A percentile compares a stretch with the other conserved stretches of the same genome.
Evolutionary conservation across 2,113 vertebrate species (phyloP).

Genomic region (Abramis brama): DNA sequence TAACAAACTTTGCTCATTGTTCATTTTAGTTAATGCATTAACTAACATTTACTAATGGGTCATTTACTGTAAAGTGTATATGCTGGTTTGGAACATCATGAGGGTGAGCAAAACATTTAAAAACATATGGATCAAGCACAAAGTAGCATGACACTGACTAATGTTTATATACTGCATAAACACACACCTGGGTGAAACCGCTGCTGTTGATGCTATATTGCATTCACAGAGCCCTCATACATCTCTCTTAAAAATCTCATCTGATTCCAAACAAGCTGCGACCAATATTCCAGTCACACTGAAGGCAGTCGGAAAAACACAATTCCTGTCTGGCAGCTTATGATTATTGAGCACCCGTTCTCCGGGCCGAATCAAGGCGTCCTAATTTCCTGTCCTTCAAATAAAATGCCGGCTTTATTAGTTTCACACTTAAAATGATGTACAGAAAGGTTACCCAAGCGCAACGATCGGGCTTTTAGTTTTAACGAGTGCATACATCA

Average conservation of each 20-base stretch:
- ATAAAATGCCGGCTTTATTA: slow-evolving; percentile 66
- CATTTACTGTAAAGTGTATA: not conserved
- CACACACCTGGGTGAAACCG: not conserved
- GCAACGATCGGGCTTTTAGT: slow-evolving; percentile 66
- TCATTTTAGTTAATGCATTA: not conserved
- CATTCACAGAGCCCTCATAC: not conserved
- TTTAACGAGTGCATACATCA: slow-evolving; percentile 77
- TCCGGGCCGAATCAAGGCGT: slow-evolving; percentile 40
- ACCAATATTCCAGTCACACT: slow-evolving; percentile 72
- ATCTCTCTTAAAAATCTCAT: slow-evolving; percentile 24
- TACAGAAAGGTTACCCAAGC: slow-evolving; percentile 69
- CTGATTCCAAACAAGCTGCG: not conserved
- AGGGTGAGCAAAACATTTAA: no score
- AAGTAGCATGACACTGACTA: not conserved
- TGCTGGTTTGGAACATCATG: not conserved
- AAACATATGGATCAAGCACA: not conserved
- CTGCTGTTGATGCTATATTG: not conserved
- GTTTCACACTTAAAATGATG: slow-evolving; percentile 70
- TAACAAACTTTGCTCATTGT: not conserved
- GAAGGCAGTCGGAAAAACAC: slow-evolving; percentile 56
- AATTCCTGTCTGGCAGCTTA: slow-evolving; percentile 48
- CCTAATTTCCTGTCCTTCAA: slow-evolving; percentile 61
- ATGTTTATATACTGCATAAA: not conserved
- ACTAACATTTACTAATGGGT: not conserved
- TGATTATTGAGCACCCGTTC: slow-evolving; percentile 58